Conservation (phyloP, 2,113 vertebrate genomes). For the Corythaeola cristata region DNA sequence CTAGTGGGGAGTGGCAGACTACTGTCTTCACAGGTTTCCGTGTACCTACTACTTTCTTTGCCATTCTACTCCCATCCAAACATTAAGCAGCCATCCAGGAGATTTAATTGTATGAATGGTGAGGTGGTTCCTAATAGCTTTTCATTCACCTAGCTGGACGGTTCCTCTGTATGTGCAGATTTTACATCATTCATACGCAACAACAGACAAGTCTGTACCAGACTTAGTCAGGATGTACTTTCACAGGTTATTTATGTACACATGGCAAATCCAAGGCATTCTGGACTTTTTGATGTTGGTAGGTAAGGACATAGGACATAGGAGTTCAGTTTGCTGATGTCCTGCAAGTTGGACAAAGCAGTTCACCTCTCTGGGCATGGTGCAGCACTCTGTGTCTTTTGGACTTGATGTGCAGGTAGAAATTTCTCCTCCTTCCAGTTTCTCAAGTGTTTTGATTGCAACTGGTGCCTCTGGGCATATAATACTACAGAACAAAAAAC, state of each 20-base stretch:
- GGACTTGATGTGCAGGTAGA: background rate
- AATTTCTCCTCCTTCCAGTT: background rate
- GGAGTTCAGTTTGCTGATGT: background rate
- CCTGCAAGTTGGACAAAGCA: background rate
- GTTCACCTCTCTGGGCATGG: background rate
- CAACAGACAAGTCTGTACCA: background rate
- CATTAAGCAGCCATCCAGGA: background rate
- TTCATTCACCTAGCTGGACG: background rate
- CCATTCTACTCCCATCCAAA: background rate
- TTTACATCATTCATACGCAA: fast-evolving
- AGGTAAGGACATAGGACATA: background rate
- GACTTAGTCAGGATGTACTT: background rate
- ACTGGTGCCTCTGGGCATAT: background rate
- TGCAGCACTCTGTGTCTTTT: fast-evolving
- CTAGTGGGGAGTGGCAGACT: background rate
- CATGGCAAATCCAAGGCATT: too few relatives aligned
- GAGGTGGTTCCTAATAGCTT: background rate
- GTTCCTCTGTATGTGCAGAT: background rate
- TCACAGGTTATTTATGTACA: fast-evolving
- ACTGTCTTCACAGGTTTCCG: background rate
- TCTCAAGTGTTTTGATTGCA: background rate
- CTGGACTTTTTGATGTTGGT: background rate
- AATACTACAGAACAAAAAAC: background rate
- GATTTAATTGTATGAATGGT: background rate
- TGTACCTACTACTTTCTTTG: background rate